These are phyloP conservation scores for Selene dorsalis DNA, from an alignment of 2,797 vertebrate species.

Conservation along the genomic window DNA sequence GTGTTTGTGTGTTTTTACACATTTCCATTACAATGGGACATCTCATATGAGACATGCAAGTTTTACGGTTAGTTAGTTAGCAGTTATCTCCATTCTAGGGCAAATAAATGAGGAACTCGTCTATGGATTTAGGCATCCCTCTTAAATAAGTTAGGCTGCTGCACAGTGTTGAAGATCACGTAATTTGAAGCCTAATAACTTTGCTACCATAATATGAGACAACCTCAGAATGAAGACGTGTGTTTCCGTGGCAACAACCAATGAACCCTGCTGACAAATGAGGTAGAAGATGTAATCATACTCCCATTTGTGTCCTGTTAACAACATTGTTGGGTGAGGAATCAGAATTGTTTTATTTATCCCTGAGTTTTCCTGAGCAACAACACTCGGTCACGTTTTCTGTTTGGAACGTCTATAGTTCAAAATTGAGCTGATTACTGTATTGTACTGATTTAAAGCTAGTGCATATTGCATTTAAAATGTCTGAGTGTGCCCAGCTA, in stretches of 20 bases:
- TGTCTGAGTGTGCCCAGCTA: constrained; percentile 9
- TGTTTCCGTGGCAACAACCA: constrained; percentile 41
- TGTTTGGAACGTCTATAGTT: background rate
- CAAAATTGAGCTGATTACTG: background rate
- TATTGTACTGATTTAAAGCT: background rate
- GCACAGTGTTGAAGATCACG: background rate
- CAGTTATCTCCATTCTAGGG: background rate
- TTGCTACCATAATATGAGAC: background rate
- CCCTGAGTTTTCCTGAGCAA: background rate
- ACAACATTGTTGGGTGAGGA: constrained; percentile 2
- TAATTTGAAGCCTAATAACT: constrained; percentile 12
- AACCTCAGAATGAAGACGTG: constrained; percentile 11
- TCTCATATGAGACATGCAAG: background rate
- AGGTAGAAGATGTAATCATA: constrained; percentile 20
- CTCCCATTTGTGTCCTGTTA: constrained; percentile 31
- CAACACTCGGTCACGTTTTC: background rate
- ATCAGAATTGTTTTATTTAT: constrained; percentile 5
- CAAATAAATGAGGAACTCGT: background rate
- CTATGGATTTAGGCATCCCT: background rate
- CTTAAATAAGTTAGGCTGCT: background rate
- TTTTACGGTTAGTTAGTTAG: background rate
- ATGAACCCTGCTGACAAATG: constrained; percentile 22
- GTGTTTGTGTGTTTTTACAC: background rate
- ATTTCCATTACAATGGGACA: background rate
- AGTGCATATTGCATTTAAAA: background rate